Evolutionary conservation across 2,113 vertebrate genomes (phyloP).

Genomic region (Burhinus oedicnemus): DNA sequence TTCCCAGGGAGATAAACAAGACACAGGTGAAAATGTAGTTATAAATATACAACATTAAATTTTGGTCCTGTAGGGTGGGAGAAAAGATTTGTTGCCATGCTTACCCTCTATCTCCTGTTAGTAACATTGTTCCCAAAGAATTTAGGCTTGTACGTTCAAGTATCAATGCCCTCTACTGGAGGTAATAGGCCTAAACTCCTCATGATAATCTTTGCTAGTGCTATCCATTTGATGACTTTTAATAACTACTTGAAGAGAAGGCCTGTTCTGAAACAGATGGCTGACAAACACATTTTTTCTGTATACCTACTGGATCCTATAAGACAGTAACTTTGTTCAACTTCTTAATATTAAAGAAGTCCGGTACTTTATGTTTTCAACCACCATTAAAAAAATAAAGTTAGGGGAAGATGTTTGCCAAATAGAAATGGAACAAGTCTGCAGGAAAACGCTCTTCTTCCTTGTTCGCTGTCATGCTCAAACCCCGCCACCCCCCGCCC

Average conservation of each 20-base stretch:
- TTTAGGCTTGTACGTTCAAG: background rate
- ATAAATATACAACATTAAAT: background rate
- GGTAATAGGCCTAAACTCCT: background rate
- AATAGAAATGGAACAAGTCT: background rate
- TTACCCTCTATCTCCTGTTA: background rate
- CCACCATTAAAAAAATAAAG: background rate
- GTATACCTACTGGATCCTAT: background rate
- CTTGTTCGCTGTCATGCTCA: background rate
- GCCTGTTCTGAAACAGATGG: background rate
- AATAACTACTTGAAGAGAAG: background rate
- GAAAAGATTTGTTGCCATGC: background rate
- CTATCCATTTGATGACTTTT: background rate
- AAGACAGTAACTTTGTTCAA: background rate
- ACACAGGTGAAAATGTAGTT: background rate
- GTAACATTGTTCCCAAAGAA: background rate
- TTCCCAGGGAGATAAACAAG: background rate
- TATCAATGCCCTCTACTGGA: constrained; percentile 24
- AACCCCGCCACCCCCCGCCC: accelerated
- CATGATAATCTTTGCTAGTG: background rate
- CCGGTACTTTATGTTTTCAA: background rate
- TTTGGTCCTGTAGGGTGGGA: background rate
- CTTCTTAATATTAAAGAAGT: background rate
- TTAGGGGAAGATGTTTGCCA: background rate
- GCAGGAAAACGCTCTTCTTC: background rate
- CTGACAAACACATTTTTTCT: background rate